Evolutionary conservation across 2,888 invertebrate species (phyloP), one percentile per base, ranked within the genome.

Genomic region (Pseudanteris insignis): DNA sequence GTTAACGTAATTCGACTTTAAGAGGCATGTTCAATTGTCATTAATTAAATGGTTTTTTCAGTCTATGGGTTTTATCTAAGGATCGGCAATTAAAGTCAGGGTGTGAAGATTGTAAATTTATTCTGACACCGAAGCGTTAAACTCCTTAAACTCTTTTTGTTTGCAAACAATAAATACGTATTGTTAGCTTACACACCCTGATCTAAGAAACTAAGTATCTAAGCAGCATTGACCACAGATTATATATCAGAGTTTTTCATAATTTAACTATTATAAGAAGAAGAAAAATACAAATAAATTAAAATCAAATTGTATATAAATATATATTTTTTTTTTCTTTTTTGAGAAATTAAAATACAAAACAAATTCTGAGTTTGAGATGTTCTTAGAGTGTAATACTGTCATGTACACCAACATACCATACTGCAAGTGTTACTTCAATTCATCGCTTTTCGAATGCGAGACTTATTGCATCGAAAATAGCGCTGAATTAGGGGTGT

Each of bases 391-490:
- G 83, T 83, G 81, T 81, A 75, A 81, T 44, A 64, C 55, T 66
- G 81, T 83, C 81, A 83, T 81, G 84, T 86, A 86, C 86, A 86
- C 86, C 86, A 86, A 86, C 86, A 86, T 86, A 86, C 86, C 86
- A 86, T 86, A 86, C 85, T 85, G 79, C 77, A 77, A 76, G 77
- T 76, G 78, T 78, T 70, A 72, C 71, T 69, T 66, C 55, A 64
- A 69, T 70, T 41, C 68, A 76, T 75, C 74, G 75, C 72, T 76
- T 75, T 75, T 77, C 69, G 75, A 76, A 69, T 62, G 28, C 43
- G 21, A 29, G 24, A 15, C 24, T 36, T 41, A 4, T 46, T 47
- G 69, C 67, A 69, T 75, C 76, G 70, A 76, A 73, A 71, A 69
- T 71, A 67, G 73, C 69, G 70, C 68, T 70, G 68, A 67, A 18